phyloP scores from a whole-genome alignment of 37 sponge, comb jelly and placozoan genomes.

The Axinella damicornis region DNA sequence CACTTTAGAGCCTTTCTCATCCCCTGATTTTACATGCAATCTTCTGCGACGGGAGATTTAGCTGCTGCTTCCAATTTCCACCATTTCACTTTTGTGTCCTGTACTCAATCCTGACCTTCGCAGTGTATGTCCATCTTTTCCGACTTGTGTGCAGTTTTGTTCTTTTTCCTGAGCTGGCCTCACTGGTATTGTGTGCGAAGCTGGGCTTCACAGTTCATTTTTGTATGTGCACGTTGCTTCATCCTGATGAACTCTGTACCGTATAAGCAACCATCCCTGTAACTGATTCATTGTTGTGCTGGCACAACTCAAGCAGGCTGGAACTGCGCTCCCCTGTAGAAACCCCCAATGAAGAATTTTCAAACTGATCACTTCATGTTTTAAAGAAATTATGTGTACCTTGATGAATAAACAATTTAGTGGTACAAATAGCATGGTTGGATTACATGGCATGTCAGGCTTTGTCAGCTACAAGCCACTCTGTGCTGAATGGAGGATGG shows the following conservation, averaged over 20 bases:
- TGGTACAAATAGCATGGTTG: too few species aligned
- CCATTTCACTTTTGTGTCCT: slow-evolving; percentile 3
- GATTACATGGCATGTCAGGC: too few species aligned
- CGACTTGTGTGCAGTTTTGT: background rate
- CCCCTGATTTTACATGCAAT: slow-evolving; percentile 2
- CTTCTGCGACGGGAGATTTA: too few species aligned
- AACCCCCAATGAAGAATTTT: slow-evolving; percentile 3
- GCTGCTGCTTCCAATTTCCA: background rate
- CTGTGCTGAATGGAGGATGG: background rate
- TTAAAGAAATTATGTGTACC: too few species aligned
- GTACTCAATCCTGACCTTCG: background rate
- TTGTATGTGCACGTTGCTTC: background rate
- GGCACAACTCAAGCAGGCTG: slow-evolving; percentile 1
- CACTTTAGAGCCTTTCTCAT: background rate
- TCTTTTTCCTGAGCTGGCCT: slow-evolving; percentile 60
- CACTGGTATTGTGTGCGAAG: slow-evolving; percentile 43
- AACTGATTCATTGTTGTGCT: background rate
- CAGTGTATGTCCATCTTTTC: background rate
- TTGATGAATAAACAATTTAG: too few species aligned
- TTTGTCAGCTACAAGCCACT: too few species aligned
- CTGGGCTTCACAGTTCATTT: background rate
- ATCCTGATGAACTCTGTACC: background rate
- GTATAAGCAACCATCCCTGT: background rate
- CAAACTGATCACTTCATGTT: background rate
- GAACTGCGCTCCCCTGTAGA: too few species aligned